Conservation (phyloP, 2,113 vertebrate species). For the Ciconia stormi region DNA sequence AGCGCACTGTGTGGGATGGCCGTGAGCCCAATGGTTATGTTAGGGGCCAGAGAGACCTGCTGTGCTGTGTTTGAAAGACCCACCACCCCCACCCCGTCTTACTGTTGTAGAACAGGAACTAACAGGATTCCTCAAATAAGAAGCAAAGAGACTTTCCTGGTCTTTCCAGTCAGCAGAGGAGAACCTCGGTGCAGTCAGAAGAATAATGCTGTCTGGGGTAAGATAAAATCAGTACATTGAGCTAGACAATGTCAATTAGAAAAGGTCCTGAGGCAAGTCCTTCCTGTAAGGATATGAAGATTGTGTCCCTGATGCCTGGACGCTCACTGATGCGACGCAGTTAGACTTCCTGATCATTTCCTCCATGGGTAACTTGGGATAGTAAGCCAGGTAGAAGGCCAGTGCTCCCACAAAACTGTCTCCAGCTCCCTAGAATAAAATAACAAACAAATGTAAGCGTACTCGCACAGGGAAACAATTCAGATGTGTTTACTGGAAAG, state of each 20-base stretch:
- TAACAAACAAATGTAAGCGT: neutral
- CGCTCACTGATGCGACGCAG: constrained; percentile 84
- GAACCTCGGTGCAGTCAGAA: neutral
- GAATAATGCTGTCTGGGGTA: neutral
- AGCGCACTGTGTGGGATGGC: accelerated
- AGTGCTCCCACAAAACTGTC: constrained; percentile 95
- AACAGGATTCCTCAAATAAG: neutral
- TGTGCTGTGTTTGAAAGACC: neutral
- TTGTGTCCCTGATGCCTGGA: constrained; percentile 87
- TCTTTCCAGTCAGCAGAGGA: neutral
- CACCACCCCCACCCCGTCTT: neutral
- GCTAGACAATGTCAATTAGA: constrained; percentile 65
- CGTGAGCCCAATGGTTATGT: neutral
- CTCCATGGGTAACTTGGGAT: constrained; percentile 84
- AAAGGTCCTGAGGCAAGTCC: constrained; percentile 83
- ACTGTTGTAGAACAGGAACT: neutral
- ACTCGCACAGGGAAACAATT: neutral
- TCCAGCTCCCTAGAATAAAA: constrained; percentile 88
- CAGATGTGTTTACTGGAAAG: neutral
- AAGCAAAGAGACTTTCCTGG: neutral
- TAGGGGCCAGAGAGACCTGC: neutral
- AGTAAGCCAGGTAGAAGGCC: constrained; percentile 90
- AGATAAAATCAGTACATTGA: neutral
- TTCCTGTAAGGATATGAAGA: constrained; percentile 84
- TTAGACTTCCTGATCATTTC: constrained; percentile 91